Evolutionary conservation across 2,797 vertebrate genomes (phyloP).

Genomic region (Lithobates pipiens): DNA sequence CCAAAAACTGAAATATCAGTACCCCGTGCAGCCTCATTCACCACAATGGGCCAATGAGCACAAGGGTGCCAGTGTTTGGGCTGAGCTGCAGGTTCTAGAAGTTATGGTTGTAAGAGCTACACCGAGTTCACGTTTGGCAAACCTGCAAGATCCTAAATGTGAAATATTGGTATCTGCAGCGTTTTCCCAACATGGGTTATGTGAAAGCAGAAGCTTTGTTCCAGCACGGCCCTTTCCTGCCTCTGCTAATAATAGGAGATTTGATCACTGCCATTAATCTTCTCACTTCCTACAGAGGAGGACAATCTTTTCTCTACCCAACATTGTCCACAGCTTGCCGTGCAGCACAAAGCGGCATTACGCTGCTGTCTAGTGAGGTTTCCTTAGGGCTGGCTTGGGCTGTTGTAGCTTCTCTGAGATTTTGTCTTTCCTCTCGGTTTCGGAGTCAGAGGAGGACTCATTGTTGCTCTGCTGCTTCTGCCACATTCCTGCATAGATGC

Average conservation of each 20-base stretch:
- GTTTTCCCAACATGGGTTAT: too few species aligned
- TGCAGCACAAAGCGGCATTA: not conserved
- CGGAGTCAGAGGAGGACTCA: constrained; percentile 68
- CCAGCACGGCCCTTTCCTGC: not conserved
- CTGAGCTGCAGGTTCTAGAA: too few species aligned
- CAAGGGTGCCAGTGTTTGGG: too few species aligned
- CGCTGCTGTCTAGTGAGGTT: not conserved
- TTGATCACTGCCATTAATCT: not conserved
- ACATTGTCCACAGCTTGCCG: not conserved
- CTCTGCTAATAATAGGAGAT: not conserved
- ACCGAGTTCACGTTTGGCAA: too few species aligned
- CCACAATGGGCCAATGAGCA: too few species aligned
- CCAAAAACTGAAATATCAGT: too few species aligned
- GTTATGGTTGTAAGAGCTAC: too few species aligned
- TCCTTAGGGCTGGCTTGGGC: constrained; percentile 63
- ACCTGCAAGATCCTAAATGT: too few species aligned
- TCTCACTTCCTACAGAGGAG: not conserved
- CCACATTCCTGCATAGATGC: constrained; percentile 92
- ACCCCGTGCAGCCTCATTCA: too few species aligned
- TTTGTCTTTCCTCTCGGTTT: constrained; percentile 77
- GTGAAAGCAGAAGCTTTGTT: not conserved
- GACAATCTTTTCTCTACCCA: not conserved
- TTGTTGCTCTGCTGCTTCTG: constrained; percentile 81
- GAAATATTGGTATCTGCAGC: too few species aligned
- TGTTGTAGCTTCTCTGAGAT: constrained; percentile 83